phyloP scores from a whole-genome alignment of 2,888 invertebrate species.

The Laothoe populi region DNA sequence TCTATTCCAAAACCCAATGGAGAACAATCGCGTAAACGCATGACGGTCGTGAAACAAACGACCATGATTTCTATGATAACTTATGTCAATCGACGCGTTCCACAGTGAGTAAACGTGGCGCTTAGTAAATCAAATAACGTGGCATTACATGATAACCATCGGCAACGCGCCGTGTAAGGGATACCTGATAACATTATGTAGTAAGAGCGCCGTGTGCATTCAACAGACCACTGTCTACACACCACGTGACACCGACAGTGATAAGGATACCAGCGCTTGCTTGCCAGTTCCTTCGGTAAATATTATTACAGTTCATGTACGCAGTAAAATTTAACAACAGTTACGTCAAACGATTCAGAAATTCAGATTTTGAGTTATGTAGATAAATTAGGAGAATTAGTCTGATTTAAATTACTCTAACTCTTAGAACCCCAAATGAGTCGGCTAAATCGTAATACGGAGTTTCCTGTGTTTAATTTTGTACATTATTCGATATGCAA shows the following conservation, averaged over 20 bases:
- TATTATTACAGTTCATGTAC: not conserved
- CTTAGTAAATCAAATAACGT: conserved; percentile 5
- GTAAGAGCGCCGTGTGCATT: conserved; percentile 13
- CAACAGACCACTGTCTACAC: not conserved
- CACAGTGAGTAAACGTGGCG: not conserved
- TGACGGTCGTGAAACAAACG: not conserved
- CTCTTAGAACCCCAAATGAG: too few relatives aligned
- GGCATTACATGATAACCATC: conserved; percentile 12
- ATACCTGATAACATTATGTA: conserved; percentile 10
- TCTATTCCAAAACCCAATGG: too few relatives aligned
- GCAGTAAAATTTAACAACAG: too few relatives aligned
- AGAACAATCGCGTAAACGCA: not conserved
- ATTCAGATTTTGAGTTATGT: too few relatives aligned
- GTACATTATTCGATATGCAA: too few relatives aligned
- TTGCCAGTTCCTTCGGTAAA: not conserved
- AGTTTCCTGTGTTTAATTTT: too few relatives aligned
- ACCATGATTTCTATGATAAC: not conserved
- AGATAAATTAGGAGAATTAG: too few relatives aligned
- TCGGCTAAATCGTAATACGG: too few relatives aligned
- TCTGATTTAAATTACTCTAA: too few relatives aligned
- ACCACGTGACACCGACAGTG: not conserved
- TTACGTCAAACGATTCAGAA: too few relatives aligned
- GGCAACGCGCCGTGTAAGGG: not conserved
- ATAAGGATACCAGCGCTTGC: too few relatives aligned
- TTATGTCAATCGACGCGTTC: not conserved